phyloP scores from a whole-genome alignment of 2,888 invertebrate genomes.

The Hipparchia semele region DNA sequence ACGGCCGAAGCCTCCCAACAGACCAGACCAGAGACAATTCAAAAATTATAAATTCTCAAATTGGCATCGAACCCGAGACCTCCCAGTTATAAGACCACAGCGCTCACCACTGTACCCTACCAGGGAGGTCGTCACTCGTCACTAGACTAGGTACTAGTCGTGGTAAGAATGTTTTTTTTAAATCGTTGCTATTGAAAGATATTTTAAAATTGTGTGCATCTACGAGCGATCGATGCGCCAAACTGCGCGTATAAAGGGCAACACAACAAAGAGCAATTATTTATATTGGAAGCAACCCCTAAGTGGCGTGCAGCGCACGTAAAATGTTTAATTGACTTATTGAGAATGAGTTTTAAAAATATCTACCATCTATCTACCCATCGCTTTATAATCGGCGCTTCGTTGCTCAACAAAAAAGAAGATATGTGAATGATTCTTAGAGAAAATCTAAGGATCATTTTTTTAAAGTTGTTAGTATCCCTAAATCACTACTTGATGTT shows the following conservation, averaged over 20 bases:
- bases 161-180: no score
- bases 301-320: slow-evolving; percentile 74
- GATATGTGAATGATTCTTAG: slow-evolving; percentile 43
- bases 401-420: slow-evolving; percentile 23
- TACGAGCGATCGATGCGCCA: slow-evolving; percentile 33
- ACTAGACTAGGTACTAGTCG: no score
- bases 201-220: background rate
- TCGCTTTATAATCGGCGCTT: slow-evolving; percentile 65
- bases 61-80: no score
- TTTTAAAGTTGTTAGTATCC: no score
- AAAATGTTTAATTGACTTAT: slow-evolving; percentile 82
- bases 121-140: no score
- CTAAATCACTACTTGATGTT: no score
- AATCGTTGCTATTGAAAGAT: no score
- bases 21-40: no score
- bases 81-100: no score
- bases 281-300: slow-evolving; percentile 69
- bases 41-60: no score
- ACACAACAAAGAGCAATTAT: slow-evolving; percentile 75
- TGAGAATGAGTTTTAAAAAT: slow-evolving; percentile 78
- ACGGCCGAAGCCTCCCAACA: no score
- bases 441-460: slow-evolving; percentile 4
- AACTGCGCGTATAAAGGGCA: slow-evolving; percentile 53
- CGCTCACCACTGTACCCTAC: no score
- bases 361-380: slow-evolving; percentile 61